A percentile compares a stretch with the other conserved stretches of the same genome.
phyloP scores from a whole-genome alignment of 2,797 vertebrate species.

The Bradypodion pumilum region DNA sequence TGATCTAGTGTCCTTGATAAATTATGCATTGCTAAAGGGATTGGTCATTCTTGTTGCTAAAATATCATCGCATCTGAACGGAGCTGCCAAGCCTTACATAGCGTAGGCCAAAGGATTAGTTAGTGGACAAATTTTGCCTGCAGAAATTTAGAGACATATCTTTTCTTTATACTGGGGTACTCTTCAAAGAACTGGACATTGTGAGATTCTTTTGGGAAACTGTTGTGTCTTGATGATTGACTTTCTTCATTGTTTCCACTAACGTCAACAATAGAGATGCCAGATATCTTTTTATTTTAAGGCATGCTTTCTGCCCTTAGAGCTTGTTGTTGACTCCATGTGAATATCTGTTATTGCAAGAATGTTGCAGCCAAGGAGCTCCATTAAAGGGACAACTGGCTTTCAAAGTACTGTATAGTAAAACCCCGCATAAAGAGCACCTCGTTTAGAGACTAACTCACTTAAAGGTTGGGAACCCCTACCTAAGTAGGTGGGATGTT shows the following conservation, averaged over 20 bases:
- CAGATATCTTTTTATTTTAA: conserved; percentile 4
- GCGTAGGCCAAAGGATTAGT: conserved; percentile 6
- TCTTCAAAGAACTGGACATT: neutral
- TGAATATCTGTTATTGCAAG: neutral
- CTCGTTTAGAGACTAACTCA: no score
- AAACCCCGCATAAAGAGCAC: no score
- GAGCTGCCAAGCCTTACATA: conserved; percentile 29
- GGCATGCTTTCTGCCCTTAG: neutral
- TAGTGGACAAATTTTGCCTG: conserved; percentile 20
- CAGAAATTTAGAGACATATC: neutral
- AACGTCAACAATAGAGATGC: neutral
- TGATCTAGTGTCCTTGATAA: conserved; percentile 53
- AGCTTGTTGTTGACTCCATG: conserved; percentile 7
- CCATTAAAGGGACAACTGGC: neutral
- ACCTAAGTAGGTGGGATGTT: no score
- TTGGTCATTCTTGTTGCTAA: conserved; percentile 22
- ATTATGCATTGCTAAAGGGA: conserved; percentile 47
- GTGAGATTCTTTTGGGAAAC: conserved; percentile 16
- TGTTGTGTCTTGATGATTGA: conserved; percentile 4
- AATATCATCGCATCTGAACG: neutral
- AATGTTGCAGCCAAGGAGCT: neutral
- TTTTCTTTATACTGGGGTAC: conserved; percentile 1
- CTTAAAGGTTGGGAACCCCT: no score
- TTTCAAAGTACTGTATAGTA: no score
- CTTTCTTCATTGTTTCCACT: conserved; percentile 5